Evolutionary conservation across 2,888 invertebrate species (phyloP), one percentile per base, ranked within the genome.

Genomic region (Xylota sylvarum): DNA sequence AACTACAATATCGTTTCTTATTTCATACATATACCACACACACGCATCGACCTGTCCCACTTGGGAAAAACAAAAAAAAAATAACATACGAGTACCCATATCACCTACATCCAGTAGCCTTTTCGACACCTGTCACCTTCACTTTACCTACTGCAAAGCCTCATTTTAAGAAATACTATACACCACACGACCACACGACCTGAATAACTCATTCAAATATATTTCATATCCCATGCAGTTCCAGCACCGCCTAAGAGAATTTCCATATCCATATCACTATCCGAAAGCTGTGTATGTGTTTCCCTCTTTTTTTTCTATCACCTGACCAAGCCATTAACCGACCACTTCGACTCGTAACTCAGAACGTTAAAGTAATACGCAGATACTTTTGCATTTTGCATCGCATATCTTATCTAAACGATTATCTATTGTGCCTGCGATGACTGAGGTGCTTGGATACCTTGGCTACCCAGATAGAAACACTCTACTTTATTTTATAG

Each of bases 111-210:
- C 79, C 85, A 81, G 85, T 86, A 86, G 85, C 81, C 81, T 76
- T 86, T 86, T 86, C 77, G 85, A 77, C 85, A 81, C 85, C 81
- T 86, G 85, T 86, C 85, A 72, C 85, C 77, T 81, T 81, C 81
- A 83, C 72, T 83, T 72, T 83, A 58, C 82, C 65, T 37, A 64
- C 64, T 58, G 69, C 70, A 70, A 74, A 80, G 74, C 56, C 69
- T 64, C 50, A 80, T 70, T 70, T 72, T 17, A 52, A 70, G 76
- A 79, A 73, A 80, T 35, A 60, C 76, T 69, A 74, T 43, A 65
- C 62, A 55, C 62, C 65, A n/a, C n/a, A n/a, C 72, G 64, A 69
- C 79, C 64, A 30, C 50, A 84, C 84, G 80, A 85, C 74, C 84
- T 70, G 65, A 80, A 85, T 80, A 80, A 76, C 84, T 80, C 80